phyloP scores from a whole-genome alignment of 1,140 invertebrate genomes.

The Paralvinella palmiformis region DNA sequence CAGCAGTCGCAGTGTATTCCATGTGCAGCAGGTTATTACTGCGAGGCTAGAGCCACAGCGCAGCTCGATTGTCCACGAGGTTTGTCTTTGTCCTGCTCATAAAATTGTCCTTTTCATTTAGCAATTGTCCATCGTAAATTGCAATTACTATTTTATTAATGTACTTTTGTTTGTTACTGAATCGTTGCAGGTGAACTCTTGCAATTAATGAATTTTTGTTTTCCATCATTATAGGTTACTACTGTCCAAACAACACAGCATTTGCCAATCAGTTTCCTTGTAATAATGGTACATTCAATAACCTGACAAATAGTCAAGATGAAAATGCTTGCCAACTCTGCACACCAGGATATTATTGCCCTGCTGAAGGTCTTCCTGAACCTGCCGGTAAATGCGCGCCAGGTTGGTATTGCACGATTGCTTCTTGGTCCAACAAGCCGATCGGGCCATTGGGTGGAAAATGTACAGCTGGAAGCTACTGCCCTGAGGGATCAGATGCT shows the following conservation, averaged over 20 bases:
- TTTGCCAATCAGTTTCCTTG: constrained; percentile 42
- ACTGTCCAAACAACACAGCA: constrained; percentile 35
- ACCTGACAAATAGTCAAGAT: constrained; percentile 26
- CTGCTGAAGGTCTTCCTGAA: constrained; percentile 27
- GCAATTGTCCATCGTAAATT: too few relatives aligned
- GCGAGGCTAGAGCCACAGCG: constrained; percentile 30
- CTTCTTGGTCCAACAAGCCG: constrained; percentile 35
- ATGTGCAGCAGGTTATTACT: constrained; percentile 40
- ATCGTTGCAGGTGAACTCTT: too few relatives aligned
- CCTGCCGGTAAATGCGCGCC: constrained; percentile 35
- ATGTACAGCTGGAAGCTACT: constrained; percentile 40
- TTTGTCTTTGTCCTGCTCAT: too few relatives aligned
- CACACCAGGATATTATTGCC: constrained; percentile 39
- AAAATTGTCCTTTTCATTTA: too few relatives aligned
- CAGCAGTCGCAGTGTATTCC: constrained; percentile 32
- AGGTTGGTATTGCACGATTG: constrained; percentile 42
- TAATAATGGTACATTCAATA: constrained; percentile 42
- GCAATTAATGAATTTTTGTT: constrained; percentile 8
- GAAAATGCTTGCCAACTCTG: constrained; percentile 32
- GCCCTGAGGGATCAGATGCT: constrained; percentile 33
- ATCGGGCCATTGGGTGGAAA: constrained; percentile 36
- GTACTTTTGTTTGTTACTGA: too few relatives aligned
- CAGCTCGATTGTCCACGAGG: constrained; percentile 8
- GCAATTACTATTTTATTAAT: too few relatives aligned
- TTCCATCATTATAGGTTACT: constrained; percentile 32